These are phyloP conservation scores for Agonopterix arenella DNA, from an alignment of 2,888 invertebrate species.

Conservation along the genomic window DNA sequence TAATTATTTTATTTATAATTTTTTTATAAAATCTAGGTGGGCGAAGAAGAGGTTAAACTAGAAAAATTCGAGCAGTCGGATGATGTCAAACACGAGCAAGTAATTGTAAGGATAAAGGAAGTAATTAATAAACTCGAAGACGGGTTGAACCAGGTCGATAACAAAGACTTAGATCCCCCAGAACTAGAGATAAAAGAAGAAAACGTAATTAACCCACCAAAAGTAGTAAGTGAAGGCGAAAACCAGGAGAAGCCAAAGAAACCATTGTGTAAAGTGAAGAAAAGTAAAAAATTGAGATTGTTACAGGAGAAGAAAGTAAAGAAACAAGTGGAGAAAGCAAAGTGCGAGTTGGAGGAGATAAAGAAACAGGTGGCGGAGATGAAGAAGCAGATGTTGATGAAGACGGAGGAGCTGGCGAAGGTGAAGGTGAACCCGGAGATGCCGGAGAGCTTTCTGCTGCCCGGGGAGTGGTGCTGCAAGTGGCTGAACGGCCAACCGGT, in stretches of 20 bases:
- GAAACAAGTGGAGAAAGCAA: slow-evolving; percentile 53
- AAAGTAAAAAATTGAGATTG: slow-evolving; percentile 40
- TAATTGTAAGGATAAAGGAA: slow-evolving; percentile 60
- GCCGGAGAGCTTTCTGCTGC: slow-evolving; percentile 45
- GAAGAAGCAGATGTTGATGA: slow-evolving; percentile 47
- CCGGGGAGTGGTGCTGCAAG: slow-evolving; percentile 80
- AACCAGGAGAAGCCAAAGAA: slow-evolving; percentile 25
- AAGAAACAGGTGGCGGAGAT: slow-evolving; percentile 57
- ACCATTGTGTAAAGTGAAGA: slow-evolving; percentile 40
- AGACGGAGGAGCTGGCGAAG: slow-evolving; percentile 30
- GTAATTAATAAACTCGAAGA: slow-evolving; percentile 59
- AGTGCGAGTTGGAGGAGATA: slow-evolving; percentile 52
- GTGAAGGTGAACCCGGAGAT: slow-evolving; percentile 23
- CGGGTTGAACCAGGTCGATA: slow-evolving; percentile 33
- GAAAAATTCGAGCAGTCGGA: slow-evolving; percentile 57
- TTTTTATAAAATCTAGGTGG: slow-evolving; percentile 26
- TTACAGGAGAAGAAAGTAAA: slow-evolving; percentile 52
- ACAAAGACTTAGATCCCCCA: slow-evolving; percentile 10
- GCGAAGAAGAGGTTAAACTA: slow-evolving; percentile 48
- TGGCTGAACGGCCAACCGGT: slow-evolving; percentile 85
- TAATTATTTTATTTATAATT: not conserved
- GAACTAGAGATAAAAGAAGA: slow-evolving; percentile 7
- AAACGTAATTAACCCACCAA: slow-evolving; percentile 1
- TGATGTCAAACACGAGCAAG: slow-evolving; percentile 44
- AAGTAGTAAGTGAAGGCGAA: slow-evolving; percentile 2